Conservation (phyloP, 2,888 invertebrate species). For the Drosophila longiperda region DNA sequence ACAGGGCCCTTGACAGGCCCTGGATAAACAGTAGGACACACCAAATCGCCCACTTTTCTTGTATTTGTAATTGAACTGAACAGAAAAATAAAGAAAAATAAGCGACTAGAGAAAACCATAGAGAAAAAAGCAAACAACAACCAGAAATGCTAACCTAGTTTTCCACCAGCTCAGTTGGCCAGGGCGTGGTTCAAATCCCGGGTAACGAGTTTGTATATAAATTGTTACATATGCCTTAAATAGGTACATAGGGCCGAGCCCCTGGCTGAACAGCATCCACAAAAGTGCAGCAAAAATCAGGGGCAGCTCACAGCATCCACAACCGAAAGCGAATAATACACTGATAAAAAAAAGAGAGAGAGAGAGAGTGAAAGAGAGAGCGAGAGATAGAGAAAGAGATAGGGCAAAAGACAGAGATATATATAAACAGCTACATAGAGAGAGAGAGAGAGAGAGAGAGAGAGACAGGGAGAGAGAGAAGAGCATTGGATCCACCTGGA, state of each 20-base stretch:
- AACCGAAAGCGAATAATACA: constrained; percentile 2
- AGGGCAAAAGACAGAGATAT: background rate
- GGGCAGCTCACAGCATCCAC: constrained; percentile 66
- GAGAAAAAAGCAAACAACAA: background rate
- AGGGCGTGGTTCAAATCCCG: constrained; percentile 80
- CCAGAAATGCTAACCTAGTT: constrained; percentile 68
- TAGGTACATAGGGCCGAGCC: constrained; percentile 28
- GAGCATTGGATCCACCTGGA: constrained; percentile 28
- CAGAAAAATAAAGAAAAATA: constrained; percentile 5
- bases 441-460: background rate
- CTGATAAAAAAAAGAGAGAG: constrained; percentile 1
- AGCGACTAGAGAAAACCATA: background rate
- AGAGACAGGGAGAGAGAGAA: background rate
- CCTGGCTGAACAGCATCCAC: constrained; percentile 67
- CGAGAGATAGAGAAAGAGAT: background rate
- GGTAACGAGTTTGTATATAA: constrained; percentile 61
- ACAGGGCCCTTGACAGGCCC: constrained; percentile 8
- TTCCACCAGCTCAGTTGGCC: constrained; percentile 67
- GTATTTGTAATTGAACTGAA: constrained; percentile 19
- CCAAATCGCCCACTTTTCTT: background rate
- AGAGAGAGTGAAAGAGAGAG: constrained; percentile 1
- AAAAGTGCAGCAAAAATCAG: constrained; percentile 64
- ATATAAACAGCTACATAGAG: background rate
- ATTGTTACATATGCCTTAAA: constrained; percentile 16
- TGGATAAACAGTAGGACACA: constrained; percentile 7